These are phyloP conservation scores for Alca torda DNA, from an alignment of 2,797 vertebrate species.

Conservation along the genomic window DNA sequence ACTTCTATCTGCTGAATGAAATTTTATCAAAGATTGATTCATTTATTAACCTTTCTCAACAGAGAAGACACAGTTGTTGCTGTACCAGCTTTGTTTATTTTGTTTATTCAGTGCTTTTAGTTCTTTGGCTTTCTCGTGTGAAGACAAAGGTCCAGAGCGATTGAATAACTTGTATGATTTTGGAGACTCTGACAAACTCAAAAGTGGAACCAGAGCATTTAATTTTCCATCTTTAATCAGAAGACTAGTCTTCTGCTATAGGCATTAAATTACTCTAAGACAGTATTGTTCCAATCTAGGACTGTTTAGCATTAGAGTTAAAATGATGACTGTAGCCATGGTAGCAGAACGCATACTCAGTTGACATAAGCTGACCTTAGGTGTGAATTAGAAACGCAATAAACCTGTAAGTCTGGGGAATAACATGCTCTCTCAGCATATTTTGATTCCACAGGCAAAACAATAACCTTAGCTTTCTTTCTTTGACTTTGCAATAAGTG, in stretches of 20 bases:
- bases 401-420: constrained; percentile 60
- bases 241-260: background rate
- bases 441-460: constrained; percentile 44
- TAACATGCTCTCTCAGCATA: constrained; percentile 67
- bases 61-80: background rate
- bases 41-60: background rate
- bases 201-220: background rate
- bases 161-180: background rate
- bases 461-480: constrained; percentile 29
- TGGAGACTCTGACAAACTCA: background rate
- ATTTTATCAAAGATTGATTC: background rate
- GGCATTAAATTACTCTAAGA: background rate
- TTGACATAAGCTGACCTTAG: constrained; percentile 69
- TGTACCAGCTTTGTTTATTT: background rate
- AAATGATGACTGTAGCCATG: constrained; percentile 23
- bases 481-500: constrained; percentile 63
- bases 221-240: background rate
- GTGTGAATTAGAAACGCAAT: constrained; percentile 65
- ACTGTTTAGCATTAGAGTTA: constrained; percentile 30
- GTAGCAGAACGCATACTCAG: constrained; percentile 14
- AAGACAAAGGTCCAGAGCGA: background rate
- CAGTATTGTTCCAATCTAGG: background rate
- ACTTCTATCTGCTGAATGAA: background rate
- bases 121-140: background rate
- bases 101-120: background rate